These are phyloP conservation scores for Heteropelma amictum DNA, from an alignment of 2,888 invertebrate species.

Conservation along the genomic window DNA sequence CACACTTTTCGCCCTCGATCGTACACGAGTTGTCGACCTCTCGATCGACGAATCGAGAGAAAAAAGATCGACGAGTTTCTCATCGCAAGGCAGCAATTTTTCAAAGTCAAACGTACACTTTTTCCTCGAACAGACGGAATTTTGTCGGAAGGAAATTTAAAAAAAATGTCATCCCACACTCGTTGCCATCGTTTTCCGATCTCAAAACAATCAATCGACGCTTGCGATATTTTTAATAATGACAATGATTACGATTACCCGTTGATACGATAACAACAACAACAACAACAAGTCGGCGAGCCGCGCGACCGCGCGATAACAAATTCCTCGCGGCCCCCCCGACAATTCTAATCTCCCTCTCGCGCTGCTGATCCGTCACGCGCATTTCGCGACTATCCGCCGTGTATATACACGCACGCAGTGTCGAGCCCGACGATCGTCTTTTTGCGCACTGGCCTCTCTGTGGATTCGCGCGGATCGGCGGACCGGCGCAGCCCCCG, in stretches of 20 bases:
- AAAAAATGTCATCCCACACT: no score
- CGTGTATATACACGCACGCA: not conserved
- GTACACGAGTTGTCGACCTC: no score
- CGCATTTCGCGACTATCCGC: constrained; percentile 11
- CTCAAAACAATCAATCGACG: not conserved
- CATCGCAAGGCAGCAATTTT: no score
- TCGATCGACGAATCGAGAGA: no score
- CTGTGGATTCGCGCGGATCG: no score
- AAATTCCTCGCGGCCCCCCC: constrained; percentile 57
- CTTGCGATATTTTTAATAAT: not conserved
- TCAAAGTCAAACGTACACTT: not conserved
- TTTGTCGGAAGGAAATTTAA: no score
- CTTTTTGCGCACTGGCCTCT: no score
- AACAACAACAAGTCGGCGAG: constrained; percentile 49
- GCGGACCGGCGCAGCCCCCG: no score
- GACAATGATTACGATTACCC: not conserved
- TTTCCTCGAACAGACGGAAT: not conserved
- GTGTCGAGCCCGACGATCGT: not conserved
- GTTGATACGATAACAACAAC: not conserved
- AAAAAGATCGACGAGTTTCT: no score
- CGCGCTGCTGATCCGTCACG: constrained; percentile 28
- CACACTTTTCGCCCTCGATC: no score
- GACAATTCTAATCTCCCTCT: constrained; percentile 33
- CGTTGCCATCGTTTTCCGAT: no score
- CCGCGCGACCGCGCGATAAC: constrained; percentile 38